Evolutionary conservation across 2,797 vertebrate species (phyloP).

Genomic region (Astyanax mexicanus): DNA sequence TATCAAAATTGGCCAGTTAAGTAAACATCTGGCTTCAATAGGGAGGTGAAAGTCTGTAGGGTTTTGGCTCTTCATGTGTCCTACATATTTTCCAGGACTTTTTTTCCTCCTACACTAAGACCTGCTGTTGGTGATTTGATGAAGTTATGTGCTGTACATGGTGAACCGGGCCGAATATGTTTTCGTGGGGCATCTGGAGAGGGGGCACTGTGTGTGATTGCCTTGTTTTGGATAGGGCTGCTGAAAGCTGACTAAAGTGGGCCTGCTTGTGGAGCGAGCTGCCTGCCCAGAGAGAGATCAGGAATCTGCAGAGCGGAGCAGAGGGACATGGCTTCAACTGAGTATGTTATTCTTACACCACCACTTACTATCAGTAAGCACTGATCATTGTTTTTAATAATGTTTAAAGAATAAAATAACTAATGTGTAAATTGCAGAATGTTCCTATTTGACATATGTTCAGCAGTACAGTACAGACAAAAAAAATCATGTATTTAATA

Average conservation of each 20-base stretch:
- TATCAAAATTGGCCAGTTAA: constrained; percentile 85
- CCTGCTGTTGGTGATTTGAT: constrained; percentile 84
- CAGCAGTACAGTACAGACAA: too few relatives aligned
- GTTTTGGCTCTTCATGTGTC: constrained; percentile 81
- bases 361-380: too few relatives aligned
- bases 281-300: constrained; percentile 24
- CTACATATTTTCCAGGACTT: constrained; percentile 81
- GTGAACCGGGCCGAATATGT: constrained; percentile 78
- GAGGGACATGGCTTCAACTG: background rate
- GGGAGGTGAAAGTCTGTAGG: constrained; percentile 70
- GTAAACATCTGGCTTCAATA: constrained; percentile 88
- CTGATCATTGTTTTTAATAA: too few relatives aligned
- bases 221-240: constrained; percentile 67
- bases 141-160: constrained; percentile 79
- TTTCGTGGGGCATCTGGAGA: constrained; percentile 68
- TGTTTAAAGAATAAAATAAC: too few relatives aligned
- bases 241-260: constrained; percentile 9
- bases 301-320: background rate
- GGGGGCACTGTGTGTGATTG: constrained; percentile 70
- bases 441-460: too few relatives aligned
- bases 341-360: constrained; percentile 53
- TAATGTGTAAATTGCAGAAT: too few relatives aligned
- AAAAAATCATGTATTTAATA: too few relatives aligned
- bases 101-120: constrained; percentile 70
- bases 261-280: constrained; percentile 22